Evolutionary conservation across 2,113 vertebrate genomes (phyloP).

Genomic region (Ascaphus truei): DNA sequence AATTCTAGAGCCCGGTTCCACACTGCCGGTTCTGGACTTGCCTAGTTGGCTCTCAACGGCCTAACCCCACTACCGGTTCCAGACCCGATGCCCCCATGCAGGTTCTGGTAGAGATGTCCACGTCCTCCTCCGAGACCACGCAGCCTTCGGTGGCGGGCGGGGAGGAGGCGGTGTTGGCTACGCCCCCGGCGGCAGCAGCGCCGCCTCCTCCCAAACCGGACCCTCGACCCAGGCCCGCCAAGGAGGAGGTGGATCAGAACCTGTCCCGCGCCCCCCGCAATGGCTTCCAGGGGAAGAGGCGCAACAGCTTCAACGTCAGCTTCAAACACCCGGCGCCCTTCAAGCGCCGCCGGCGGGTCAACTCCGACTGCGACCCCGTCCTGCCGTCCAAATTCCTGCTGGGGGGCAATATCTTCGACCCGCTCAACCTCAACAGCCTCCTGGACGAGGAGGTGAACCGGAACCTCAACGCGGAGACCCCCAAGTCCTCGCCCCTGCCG

Average conservation of each 20-base stretch:
- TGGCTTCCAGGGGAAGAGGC: slow-evolving; percentile 65
- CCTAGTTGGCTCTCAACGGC: too few relatives aligned
- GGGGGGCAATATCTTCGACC: slow-evolving; percentile 90
- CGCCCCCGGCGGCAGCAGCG: neutral
- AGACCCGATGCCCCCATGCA: neutral
- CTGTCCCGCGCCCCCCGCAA: slow-evolving; percentile 57
- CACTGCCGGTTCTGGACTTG: neutral
- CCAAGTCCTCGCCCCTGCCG: slow-evolving; percentile 81
- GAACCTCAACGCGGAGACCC: slow-evolving; percentile 78
- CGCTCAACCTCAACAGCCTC: slow-evolving; percentile 87
- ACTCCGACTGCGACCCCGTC: slow-evolving; percentile 77
- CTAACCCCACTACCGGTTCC: too few relatives aligned
- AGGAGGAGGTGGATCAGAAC: neutral
- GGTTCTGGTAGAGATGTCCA: slow-evolving; percentile 17
- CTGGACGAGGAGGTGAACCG: slow-evolving; percentile 85
- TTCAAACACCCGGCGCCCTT: slow-evolving; percentile 70
- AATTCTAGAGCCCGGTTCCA: too few relatives aligned
- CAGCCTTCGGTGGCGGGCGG: neutral
- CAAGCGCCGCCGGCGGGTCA: slow-evolving; percentile 72
- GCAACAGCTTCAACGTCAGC: slow-evolving; percentile 70
- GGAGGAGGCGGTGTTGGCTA: neutral
- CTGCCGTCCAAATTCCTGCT: slow-evolving; percentile 81
- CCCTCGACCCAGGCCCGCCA: neutral
- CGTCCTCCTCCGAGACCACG: neutral
- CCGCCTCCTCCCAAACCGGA: neutral